Evolutionary conservation across 2,797 vertebrate genomes (phyloP).

Genomic region (Novumbra hubbsi): DNA sequence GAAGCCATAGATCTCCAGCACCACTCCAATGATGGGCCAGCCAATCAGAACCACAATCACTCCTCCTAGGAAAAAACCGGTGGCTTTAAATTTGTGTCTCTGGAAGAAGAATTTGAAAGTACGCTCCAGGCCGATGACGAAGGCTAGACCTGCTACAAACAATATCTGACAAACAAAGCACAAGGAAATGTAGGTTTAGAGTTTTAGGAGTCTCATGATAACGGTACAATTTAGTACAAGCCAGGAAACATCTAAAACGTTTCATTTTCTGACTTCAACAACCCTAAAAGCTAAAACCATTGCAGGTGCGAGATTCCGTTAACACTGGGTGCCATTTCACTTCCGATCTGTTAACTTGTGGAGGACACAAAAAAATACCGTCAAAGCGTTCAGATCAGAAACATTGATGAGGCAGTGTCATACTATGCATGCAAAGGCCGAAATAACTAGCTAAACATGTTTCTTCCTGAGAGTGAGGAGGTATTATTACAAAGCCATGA

Average conservation of each 20-base stretch:
- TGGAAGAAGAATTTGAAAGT: slow-evolving; percentile 99
- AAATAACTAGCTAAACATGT: background rate
- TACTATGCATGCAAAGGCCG: background rate
- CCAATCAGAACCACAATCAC: slow-evolving; percentile 93
- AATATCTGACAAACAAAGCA: slow-evolving; percentile 78
- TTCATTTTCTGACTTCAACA: background rate
- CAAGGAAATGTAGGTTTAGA: slow-evolving; percentile 17
- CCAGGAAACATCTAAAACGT: background rate
- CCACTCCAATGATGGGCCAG: slow-evolving; percentile 94
- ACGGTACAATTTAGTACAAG: background rate
- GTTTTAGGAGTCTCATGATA: background rate
- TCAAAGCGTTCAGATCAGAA: background rate
- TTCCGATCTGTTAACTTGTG: background rate
- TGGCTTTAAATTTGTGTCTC: slow-evolving; percentile 96
- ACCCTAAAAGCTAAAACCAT: background rate
- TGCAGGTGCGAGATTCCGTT: background rate
- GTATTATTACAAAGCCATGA: background rate
- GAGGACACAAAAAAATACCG: background rate
- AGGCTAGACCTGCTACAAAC: slow-evolving; percentile 93
- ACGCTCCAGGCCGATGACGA: slow-evolving; percentile 95
- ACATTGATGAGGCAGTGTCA: background rate
- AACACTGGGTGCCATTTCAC: background rate
- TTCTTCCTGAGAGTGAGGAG: background rate
- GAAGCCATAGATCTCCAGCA: slow-evolving; percentile 95
- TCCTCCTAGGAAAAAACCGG: slow-evolving; percentile 93